Conservation (phyloP, 2,888 invertebrate species). For the Eupeodes latifasciatus region DNA sequence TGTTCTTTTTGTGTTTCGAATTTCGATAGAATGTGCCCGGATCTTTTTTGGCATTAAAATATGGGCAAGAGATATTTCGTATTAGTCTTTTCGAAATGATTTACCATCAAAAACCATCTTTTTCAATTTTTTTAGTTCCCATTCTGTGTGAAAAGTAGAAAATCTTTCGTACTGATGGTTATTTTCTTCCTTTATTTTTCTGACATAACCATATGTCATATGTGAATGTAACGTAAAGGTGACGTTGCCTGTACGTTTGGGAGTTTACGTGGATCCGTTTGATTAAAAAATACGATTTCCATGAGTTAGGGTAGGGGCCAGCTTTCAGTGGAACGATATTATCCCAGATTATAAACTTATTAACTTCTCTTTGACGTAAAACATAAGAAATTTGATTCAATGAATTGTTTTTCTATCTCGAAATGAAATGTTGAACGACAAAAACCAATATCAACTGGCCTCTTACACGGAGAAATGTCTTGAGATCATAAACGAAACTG, state of each 20-base stretch:
- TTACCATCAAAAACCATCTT: conserved; percentile 72
- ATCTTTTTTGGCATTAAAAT: conserved; percentile 39
- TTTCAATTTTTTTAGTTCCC: conserved; percentile 67
- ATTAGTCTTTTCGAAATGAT: conserved; percentile 64
- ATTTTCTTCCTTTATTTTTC: conserved; percentile 65
- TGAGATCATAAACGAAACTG: too few relatives aligned
- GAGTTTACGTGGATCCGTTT: conserved; percentile 9
- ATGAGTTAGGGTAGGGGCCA: too few relatives aligned
- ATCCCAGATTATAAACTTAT: too few relatives aligned
- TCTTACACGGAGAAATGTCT: too few relatives aligned
- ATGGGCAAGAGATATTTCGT: conserved; percentile 53
- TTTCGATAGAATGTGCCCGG: conserved; percentile 38
- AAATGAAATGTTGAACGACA: too few relatives aligned
- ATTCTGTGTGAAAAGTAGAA: conserved; percentile 71
- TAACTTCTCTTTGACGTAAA: too few relatives aligned
- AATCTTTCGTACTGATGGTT: conserved; percentile 70
- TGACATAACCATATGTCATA: conserved; percentile 71
- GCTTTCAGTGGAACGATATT: too few relatives aligned
- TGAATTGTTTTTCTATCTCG: too few relatives aligned
- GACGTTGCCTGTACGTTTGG: conserved; percentile 17
- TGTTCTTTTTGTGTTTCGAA: conserved; percentile 24
- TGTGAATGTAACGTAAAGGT: conserved; percentile 35
- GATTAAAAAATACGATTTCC: not conserved
- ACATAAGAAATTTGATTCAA: too few relatives aligned
- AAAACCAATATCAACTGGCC: too few relatives aligned